Percentiles rank a stretch among this genome's conserved stretches.
phyloP scores from a whole-genome alignment of 2,888 invertebrate genomes.

The Scaeva pyrastri region DNA sequence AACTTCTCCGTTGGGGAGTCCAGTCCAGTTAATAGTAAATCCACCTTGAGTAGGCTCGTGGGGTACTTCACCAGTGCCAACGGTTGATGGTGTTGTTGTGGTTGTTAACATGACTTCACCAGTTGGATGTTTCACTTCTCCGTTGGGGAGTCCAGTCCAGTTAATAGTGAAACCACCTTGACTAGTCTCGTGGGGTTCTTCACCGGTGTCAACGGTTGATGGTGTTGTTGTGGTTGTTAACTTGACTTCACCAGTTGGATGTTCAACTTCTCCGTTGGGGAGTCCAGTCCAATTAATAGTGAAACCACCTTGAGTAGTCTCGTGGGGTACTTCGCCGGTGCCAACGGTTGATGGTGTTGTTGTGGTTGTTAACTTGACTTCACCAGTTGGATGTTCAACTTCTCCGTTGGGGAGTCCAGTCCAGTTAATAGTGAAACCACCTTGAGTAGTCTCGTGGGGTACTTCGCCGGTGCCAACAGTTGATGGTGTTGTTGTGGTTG shows the following conservation, averaged over 20 bases:
- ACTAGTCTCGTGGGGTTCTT: not conserved
- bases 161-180: not conserved
- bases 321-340: not conserved
- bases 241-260: too few relatives aligned
- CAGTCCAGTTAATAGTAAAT: too few relatives aligned
- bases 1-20: too few relatives aligned
- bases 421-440: not conserved
- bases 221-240: not conserved
- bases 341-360: not conserved
- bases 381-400: too few relatives aligned
- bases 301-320: not conserved
- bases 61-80: not conserved
- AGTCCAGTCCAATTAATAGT: not conserved
- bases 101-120: not conserved
- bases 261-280: too few relatives aligned
- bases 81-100: not conserved
- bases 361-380: not conserved
- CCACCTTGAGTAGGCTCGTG: not conserved
- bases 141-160: too few relatives aligned
- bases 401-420: too few relatives aligned
- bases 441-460: not conserved
- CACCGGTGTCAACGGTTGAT: not conserved
- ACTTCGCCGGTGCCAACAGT: not conserved
- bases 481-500: not conserved
- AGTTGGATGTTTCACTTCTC: too few relatives aligned